phyloP scores from a whole-genome alignment of 2,888 invertebrate species.

The Tricholauxania praeusta region DNA sequence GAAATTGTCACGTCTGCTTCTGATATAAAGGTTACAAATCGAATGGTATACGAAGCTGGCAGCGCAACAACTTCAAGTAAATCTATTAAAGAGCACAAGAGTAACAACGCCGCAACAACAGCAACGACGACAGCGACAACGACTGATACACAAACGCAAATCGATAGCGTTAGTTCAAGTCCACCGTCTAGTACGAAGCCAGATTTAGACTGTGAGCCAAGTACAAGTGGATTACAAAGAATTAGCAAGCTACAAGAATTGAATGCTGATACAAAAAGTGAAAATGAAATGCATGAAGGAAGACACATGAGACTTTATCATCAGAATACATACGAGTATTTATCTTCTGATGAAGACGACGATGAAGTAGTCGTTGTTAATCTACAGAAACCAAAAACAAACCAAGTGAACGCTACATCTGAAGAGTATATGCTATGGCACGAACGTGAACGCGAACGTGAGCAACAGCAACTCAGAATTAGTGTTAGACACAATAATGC shows the following conservation, averaged over 20 bases:
- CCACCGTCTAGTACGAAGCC: slow-evolving; percentile 21
- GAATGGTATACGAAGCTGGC: not conserved
- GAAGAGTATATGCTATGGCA: slow-evolving; percentile 38
- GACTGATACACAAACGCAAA: slow-evolving; percentile 60
- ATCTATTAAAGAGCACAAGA: no score
- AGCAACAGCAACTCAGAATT: slow-evolving; percentile 40
- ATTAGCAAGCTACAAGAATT: slow-evolving; percentile 14
- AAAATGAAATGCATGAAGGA: not conserved
- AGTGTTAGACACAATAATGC: slow-evolving; percentile 43
- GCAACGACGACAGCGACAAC: no score
- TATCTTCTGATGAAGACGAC: slow-evolving; percentile 38
- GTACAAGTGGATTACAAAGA: slow-evolving; percentile 57
- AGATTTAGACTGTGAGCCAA: slow-evolving; percentile 52
- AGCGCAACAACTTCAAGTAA: not conserved
- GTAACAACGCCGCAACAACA: no score
- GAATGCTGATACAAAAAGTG: not conserved
- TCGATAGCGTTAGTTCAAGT: slow-evolving; percentile 32
- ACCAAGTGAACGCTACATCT: not conserved
- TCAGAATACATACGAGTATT: not conserved
- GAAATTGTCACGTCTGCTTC: slow-evolving; percentile 62
- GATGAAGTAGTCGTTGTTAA: slow-evolving; percentile 42
- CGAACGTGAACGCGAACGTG: slow-evolving; percentile 40
- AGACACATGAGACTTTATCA: not conserved
- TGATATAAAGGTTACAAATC: slow-evolving; percentile 44
- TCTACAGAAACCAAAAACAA: slow-evolving; percentile 35